These are phyloP conservation scores for Spodoptera picta DNA, from an alignment of 2,888 invertebrate species.

Conservation along the genomic window DNA sequence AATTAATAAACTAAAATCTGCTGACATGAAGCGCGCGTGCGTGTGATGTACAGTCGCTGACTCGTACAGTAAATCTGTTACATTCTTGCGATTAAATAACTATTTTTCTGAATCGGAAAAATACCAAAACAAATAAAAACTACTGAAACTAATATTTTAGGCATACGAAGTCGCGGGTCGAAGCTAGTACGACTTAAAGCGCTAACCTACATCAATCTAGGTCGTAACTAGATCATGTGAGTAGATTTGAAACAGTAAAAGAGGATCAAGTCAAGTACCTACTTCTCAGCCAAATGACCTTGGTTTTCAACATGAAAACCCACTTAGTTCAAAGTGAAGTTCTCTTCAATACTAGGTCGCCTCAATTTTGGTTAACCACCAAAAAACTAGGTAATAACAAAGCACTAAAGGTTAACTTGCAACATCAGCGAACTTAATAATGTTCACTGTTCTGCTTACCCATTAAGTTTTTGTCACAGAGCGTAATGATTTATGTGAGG, in stretches of 20 bases:
- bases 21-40: too few relatives aligned
- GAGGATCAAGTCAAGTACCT: too few relatives aligned
- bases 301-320: conserved; percentile 3
- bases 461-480: conserved; percentile 46
- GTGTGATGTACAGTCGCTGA: too few relatives aligned
- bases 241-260: neutral
- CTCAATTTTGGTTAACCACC: conserved; percentile 53
- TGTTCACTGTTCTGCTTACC: conserved; percentile 10
- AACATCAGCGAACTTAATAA: conserved; percentile 38
- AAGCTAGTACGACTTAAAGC: too few relatives aligned
- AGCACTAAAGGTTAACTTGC: conserved; percentile 45
- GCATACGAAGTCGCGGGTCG: too few relatives aligned
- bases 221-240: neutral
- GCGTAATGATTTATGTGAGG: conserved; percentile 30
- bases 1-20: too few relatives aligned
- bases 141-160: too few relatives aligned
- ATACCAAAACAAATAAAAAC: too few relatives aligned
- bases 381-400: conserved; percentile 44
- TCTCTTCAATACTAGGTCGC: conserved; percentile 17
- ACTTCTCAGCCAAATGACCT: neutral
- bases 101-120: too few relatives aligned
- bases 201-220: too few relatives aligned
- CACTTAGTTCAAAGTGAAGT: conserved; percentile 1
- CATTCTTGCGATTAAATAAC: too few relatives aligned
- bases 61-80: too few relatives aligned